Conservation (phyloP, 1,140 invertebrate genomes). For the Xylocopa sonorina region DNA sequence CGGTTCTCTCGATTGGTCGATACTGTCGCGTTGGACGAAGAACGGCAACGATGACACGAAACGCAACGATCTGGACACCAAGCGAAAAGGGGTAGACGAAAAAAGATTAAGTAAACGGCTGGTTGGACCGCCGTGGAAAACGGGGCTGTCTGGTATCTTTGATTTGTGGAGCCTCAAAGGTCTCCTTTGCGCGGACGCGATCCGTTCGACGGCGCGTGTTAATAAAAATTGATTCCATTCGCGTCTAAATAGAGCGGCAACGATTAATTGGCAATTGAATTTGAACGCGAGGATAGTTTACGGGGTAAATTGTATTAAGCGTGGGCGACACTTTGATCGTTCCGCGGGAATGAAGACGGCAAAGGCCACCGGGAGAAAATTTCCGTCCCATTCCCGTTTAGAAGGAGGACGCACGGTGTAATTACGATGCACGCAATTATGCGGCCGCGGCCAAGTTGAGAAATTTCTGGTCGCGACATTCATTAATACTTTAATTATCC, state of each 20-base stretch:
- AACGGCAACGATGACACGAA: neutral
- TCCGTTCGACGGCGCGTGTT: neutral
- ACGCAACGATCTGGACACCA: too few species aligned
- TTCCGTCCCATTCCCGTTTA: conserved; percentile 34
- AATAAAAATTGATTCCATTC: neutral
- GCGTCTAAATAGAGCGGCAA: neutral
- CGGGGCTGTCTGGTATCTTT: neutral
- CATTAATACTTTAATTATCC: conserved; percentile 45
- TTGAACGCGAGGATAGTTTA: neutral
- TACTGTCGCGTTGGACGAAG: neutral
- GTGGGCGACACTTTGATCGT: neutral
- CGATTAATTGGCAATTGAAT: neutral
- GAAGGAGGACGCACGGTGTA: conserved; percentile 39
- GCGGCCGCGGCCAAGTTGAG: conserved; percentile 20
- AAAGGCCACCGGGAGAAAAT: conserved; percentile 19
- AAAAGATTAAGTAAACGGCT: too few species aligned
- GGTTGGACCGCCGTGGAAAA: too few species aligned
- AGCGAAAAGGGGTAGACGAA: too few species aligned
- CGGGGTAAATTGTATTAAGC: neutral
- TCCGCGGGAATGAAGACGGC: too few species aligned
- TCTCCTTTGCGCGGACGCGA: neutral
- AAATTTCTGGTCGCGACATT: conserved; percentile 35
- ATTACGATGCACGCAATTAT: conserved; percentile 50
- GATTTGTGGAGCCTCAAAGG: neutral
- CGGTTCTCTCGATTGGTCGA: neutral